Conservation (phyloP, 2,888 invertebrate genomes). For the Cheilosia vulpina region DNA sequence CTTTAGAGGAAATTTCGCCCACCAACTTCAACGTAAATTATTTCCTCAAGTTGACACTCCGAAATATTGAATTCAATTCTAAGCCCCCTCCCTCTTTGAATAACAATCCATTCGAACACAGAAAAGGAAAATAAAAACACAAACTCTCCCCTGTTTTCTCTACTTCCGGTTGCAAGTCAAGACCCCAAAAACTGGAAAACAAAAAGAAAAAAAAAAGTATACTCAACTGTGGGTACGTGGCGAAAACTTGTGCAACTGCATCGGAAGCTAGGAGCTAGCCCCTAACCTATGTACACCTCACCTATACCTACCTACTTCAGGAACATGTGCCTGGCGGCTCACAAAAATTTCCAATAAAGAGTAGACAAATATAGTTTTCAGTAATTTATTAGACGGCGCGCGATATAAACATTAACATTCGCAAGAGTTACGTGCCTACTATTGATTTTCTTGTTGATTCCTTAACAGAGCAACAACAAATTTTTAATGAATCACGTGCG, state of each 20-base stretch:
- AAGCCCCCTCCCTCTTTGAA: background rate
- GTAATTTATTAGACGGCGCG: slow-evolving; percentile 61
- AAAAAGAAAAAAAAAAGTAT: slow-evolving; percentile 21
- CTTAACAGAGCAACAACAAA: background rate
- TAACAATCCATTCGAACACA: slow-evolving; percentile 30
- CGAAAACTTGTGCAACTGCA: slow-evolving; percentile 20
- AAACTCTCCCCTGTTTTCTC: slow-evolving; percentile 52
- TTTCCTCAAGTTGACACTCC: slow-evolving; percentile 43
- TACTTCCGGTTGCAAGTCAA: slow-evolving; percentile 54
- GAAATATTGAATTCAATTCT: slow-evolving; percentile 38
- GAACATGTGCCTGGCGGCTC: slow-evolving; percentile 26
- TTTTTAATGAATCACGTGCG: slow-evolving; percentile 17
- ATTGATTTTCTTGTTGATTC: slow-evolving; percentile 52
- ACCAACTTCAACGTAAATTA: background rate
- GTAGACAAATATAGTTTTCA: slow-evolving; percentile 37
- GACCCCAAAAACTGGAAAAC: no score
- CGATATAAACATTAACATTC: slow-evolving; percentile 53
- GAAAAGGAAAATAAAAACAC: slow-evolving; percentile 15
- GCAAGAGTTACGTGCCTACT: slow-evolving; percentile 37
- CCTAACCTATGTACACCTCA: background rate
- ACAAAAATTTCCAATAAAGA: slow-evolving; percentile 16
- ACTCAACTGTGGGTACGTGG: background rate
- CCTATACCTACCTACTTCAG: background rate
- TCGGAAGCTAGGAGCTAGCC: background rate
- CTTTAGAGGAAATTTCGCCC: slow-evolving; percentile 1